Percentiles rank a stretch among this genome's conserved stretches.
phyloP scores from a whole-genome alignment of 2,113 vertebrate species.

The Thunnus thynnus region DNA sequence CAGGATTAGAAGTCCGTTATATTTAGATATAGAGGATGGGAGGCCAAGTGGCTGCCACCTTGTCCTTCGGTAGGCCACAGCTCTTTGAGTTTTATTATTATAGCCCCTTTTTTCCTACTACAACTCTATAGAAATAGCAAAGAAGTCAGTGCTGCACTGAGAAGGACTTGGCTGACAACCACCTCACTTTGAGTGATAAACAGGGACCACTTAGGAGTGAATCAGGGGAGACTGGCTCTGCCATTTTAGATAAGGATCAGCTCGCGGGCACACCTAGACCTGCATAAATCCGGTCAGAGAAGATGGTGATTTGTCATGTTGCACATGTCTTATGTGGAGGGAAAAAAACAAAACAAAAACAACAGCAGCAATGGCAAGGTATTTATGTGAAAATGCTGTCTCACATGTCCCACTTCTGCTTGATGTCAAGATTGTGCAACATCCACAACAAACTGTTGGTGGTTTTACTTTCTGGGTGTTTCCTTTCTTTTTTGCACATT shows the following conservation, averaged over 20 bases:
- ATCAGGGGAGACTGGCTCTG: slow-evolving; percentile 79
- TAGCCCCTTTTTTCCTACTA: slow-evolving; percentile 16
- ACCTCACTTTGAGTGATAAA: slow-evolving; percentile 81
- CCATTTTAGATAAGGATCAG: slow-evolving; percentile 81
- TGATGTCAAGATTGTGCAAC: slow-evolving; percentile 28
- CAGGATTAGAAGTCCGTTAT: slow-evolving; percentile 75
- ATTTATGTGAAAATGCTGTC: slow-evolving; percentile 28
- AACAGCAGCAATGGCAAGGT: slow-evolving; percentile 23
- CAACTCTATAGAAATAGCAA: slow-evolving; percentile 55
- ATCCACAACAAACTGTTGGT: slow-evolving; percentile 14
- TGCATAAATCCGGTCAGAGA: slow-evolving; percentile 76
- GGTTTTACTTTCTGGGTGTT: slow-evolving; percentile 3
- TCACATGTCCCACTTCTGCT: slow-evolving; percentile 19
- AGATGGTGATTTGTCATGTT: slow-evolving; percentile 77
- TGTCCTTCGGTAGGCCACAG: slow-evolving; percentile 48
- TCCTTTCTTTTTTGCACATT: slow-evolving; percentile 32
- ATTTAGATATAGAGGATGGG: slow-evolving; percentile 68
- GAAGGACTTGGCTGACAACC: slow-evolving; percentile 73
- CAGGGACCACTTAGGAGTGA: slow-evolving; percentile 80
- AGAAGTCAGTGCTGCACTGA: slow-evolving; percentile 56
- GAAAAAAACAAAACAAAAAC: slow-evolving; percentile 12
- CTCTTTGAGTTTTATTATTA: slow-evolving; percentile 52
- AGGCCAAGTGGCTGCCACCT: slow-evolving; percentile 60
- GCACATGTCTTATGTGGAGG: slow-evolving; percentile 50
- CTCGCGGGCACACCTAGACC: slow-evolving; percentile 79